Evolutionary conservation across 2,888 invertebrate species (phyloP), one percentile per base, ranked within the genome.

Genomic region (Anagyrus pseudococci): DNA sequence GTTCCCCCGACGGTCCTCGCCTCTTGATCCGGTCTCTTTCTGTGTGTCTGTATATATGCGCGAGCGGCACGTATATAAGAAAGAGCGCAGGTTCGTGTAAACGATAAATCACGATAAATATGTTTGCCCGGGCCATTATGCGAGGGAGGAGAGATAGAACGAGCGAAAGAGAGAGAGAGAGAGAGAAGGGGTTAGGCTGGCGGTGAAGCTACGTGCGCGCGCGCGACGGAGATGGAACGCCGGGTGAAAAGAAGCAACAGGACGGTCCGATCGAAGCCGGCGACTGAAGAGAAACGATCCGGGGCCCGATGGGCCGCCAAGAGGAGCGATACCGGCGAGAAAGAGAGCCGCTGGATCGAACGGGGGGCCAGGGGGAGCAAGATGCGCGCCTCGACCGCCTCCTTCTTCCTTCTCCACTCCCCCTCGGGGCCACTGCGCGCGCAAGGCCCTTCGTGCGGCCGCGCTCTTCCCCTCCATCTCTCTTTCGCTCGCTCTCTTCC

Each of bases 61-160:
- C 17, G 29, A 46, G 44, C 29, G 4, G 29, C 15, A 26, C 29
- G 10, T 29, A 10, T 29, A 29, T 4, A 29, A 40, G n/a, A 8
- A 47, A 59, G 68, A 72, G 69, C 73, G 73, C 68, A 71, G 70
- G 72, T 71, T 73, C 76, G 75, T 79, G 78, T 79, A 75, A 77
- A 77, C 76, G 74, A 77, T 77, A 77, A 77, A 77, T 78, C 77
- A 77, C 75, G 76, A 77, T 77, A 76, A 77, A 77, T 76, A 77
- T 75, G 74, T 77, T 77, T 77, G 77, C 72, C 71, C 53, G 70
- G 69, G 70, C 77, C 76, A 77, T 75, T 78, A 77, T 75, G 75
- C 72, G 72, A 73, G 73, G 68, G 66, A 63, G 67, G 65, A 69
- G 66, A 62, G 52, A 56, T 26, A 48, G 47, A 62, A 56, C 40